Percentiles rank a stretch among this genome's conserved stretches.
phyloP scores from a whole-genome alignment of 2,797 vertebrate species.

The Lemur catta region DNA sequence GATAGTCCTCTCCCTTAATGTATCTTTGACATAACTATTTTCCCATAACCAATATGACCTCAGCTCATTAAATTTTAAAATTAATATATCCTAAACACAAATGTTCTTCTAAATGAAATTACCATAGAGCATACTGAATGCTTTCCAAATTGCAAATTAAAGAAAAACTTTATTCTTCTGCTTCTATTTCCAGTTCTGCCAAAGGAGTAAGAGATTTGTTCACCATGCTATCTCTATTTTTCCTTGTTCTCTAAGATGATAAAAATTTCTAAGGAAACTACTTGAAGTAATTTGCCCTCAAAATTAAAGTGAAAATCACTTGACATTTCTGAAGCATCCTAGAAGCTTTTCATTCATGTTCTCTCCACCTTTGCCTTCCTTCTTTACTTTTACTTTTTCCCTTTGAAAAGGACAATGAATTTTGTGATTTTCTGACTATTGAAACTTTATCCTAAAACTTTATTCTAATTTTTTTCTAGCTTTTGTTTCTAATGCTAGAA shows the following conservation, averaged over 20 bases:
- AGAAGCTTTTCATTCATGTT: not conserved
- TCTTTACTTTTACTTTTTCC: not conserved
- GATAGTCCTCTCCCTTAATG: not conserved
- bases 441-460: not conserved
- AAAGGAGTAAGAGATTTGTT: not conserved
- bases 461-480: not conserved
- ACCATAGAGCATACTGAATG: not conserved
- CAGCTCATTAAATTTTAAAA: constrained; percentile 60
- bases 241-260: not conserved
- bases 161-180: constrained; percentile 24
- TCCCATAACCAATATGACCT: constrained; percentile 38
- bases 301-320: constrained; percentile 27
- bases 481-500: not conserved
- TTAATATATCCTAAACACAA: constrained; percentile 35
- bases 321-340: not conserved
- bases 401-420: not conserved
- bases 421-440: constrained; percentile 27
- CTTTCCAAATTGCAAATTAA: constrained; percentile 52
- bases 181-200: constrained; percentile 26
- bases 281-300: constrained; percentile 20
- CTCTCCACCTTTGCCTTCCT: not conserved
- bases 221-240: not conserved
- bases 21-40: constrained; percentile 26
- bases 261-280: not conserved
- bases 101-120: constrained; percentile 41